Evolutionary conservation across 2,888 invertebrate genomes (phyloP).

Genomic region (Eupithecia vulgata): DNA sequence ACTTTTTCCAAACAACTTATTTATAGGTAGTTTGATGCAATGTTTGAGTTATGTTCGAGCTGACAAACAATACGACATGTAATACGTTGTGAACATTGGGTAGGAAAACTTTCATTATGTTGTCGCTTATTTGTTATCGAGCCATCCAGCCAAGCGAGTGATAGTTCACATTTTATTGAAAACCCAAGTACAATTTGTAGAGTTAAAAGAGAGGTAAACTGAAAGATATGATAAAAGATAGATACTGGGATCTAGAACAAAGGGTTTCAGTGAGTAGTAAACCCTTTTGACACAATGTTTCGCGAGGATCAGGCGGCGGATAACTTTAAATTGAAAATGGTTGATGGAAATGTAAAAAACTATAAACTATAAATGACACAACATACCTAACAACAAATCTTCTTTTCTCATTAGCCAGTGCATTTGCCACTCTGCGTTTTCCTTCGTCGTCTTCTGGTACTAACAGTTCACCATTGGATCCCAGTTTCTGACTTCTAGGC

Average conservation of each 20-base stretch:
- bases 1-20: background rate
- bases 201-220: background rate
- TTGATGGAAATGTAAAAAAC: background rate
- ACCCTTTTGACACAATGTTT: background rate
- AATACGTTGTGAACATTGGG: background rate
- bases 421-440: slow-evolving; percentile 49
- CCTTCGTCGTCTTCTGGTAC: slow-evolving; percentile 68
- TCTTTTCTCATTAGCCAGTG: slow-evolving; percentile 60
- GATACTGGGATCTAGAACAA: background rate
- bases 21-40: background rate
- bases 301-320: background rate
- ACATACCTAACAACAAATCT: slow-evolving; percentile 66
- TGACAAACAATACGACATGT: background rate
- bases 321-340: background rate
- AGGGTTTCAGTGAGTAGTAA: background rate
- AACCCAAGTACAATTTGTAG: background rate
- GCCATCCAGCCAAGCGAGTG: background rate
- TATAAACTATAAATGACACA: background rate
- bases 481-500: slow-evolving; percentile 74
- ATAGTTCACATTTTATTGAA: slow-evolving; percentile 7
- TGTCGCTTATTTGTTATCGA: slow-evolving; percentile 13
- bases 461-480: slow-evolving; percentile 81
- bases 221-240: too few relatives aligned
- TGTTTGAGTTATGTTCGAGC: background rate
- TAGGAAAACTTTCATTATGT: slow-evolving; percentile 4